Percentiles rank a stretch among this genome's conserved stretches.
phyloP scores from a whole-genome alignment of 2,888 invertebrate genomes.

The Caenorhabditis sp. region DNA sequence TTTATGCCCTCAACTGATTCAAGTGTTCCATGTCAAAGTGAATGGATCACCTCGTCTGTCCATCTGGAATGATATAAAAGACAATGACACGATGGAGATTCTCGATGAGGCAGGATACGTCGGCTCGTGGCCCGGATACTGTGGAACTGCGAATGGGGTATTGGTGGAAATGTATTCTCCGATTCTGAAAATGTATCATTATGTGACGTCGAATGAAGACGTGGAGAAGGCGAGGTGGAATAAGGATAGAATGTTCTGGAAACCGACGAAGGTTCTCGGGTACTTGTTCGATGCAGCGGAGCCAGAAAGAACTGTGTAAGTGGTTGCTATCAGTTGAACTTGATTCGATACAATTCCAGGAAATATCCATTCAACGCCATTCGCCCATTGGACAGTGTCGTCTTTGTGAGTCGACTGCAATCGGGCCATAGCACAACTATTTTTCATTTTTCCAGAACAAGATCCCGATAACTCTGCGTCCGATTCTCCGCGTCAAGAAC shows the following conservation, averaged over 20 bases:
- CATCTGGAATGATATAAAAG: constrained; percentile 33
- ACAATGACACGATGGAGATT: constrained; percentile 49
- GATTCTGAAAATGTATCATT: constrained; percentile 22
- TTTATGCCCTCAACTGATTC: constrained; percentile 52
- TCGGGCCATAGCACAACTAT: too few species aligned
- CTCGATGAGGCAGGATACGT: constrained; percentile 60
- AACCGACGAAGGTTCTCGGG: constrained; percentile 50
- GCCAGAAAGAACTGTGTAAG: constrained; percentile 32
- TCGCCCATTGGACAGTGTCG: constrained; percentile 37
- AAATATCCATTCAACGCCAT: constrained; percentile 50
- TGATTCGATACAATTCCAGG: constrained; percentile 10
- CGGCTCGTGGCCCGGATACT: constrained; percentile 60
- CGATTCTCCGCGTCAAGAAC: constrained; percentile 38
- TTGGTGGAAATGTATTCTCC: constrained; percentile 56
- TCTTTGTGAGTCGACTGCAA: constrained; percentile 30
- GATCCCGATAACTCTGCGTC: constrained; percentile 44
- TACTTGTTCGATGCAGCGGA: constrained; percentile 37
- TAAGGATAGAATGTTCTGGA: constrained; percentile 48
- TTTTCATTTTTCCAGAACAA: constrained; percentile 58
- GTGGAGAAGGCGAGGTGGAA: constrained; percentile 44
- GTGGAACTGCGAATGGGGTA: constrained; percentile 58
- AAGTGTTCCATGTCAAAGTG: constrained; percentile 51
- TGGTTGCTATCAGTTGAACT: neutral
- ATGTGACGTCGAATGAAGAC: constrained; percentile 49
- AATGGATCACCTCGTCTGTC: constrained; percentile 44